Base-by-base conservation (phyloP, 1,140 invertebrate species). In the Artemia franciscana region DNA sequence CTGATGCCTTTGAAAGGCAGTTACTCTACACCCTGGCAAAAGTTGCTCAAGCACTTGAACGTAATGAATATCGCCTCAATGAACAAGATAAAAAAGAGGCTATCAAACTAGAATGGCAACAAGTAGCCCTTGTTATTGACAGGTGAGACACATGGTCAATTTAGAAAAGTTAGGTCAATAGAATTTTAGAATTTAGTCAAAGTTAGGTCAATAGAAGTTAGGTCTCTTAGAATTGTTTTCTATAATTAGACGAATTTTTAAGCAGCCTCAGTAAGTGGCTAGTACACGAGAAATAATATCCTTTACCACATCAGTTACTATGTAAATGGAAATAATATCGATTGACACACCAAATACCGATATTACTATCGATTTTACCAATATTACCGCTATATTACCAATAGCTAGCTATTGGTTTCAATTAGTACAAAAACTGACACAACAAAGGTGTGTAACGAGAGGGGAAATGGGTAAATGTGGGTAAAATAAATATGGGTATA, bases 101-200 rank as follows among this genome's bases (percentile, higher is more conserved):
- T 51, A 74, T 78, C 61, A 75, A 75, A 63, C 66, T 75, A 26
- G 80, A 82, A 65, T 80, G 79, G 79, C 78, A 80, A 68, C 78
- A 80, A 67, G 72, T 79, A 26, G 78, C 79, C 1, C 68, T 80
- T 15, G 76, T 80, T 4, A 70, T 81, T 4, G 79, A 80, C 68
- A 71, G 79, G 62, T 72, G 24, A 39, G 57, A n/a, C n/a, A n/a
- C n/a, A n/a, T 21, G n/a, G n/a, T n/a, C 25, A 5, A n/a, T 12
- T 12, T 58, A 12, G 21, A 58, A 5, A 5, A 58, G 57, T 12
- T 9, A 23, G 21, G 23, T n/a, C 12, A 23, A 7, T 23, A 58
- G 7, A 7, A 58, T 7, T n/a, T n/a, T n/a, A 9, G 26, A 23
- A 58, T 59, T 3, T n/a, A 24, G 9, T 24, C 9, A 59, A n/a